Evolutionary conservation across 2,113 vertebrate species (phyloP), one percentile per base, ranked within the genome.

Genomic region (Himantopus leucocephalus): DNA sequence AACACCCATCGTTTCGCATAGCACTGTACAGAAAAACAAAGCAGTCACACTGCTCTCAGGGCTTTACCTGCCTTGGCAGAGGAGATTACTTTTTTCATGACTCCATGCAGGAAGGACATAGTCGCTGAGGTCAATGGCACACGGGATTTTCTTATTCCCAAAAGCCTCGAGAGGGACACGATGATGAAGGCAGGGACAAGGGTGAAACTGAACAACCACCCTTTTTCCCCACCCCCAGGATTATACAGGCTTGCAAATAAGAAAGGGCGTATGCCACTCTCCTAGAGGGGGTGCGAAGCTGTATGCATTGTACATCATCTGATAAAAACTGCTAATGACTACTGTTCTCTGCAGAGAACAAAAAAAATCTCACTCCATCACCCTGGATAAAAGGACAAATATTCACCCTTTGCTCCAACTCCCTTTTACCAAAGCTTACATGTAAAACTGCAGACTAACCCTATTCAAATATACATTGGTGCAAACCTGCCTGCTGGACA

Each of bases 71-170:
- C 41, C 50, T 55, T 78, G 30, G 35, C 19, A 92, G 53, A 89
- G 29, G 14, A 55, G 10, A 43, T 0, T 0, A 34, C 15, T 56
- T 62, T 16, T 76, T 71, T 73, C 3, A 1, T 64, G 22, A 59
- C 34, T 73, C 63, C 29, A 41, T 5, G 11, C 8, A 43, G 39
- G 78, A 72, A 0, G 6, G 52, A 67, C 18, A 35, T 2, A 58
- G 34, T 35, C 22, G 55, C 32, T 37, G 50, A 88, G 18, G 24
- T 68, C 39, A 94, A 6, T 15, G 21, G 19, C 53, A 50, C 47
- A 30, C 29, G 53, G 48, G 22, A 62, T 45, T 86, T 89, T 67
- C 68, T 82, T 29, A 23, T 66, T 88, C 26, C 27, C 14, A 48
- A 83, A 82, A 93, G 70, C n/a, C 74, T 62, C 3, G 1, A 58